These are phyloP conservation scores for Turritopsis dohrnii DNA, from an alignment of 30 jellyfish, hydroid and myxozoan species.

Conservation along the genomic window DNA sequence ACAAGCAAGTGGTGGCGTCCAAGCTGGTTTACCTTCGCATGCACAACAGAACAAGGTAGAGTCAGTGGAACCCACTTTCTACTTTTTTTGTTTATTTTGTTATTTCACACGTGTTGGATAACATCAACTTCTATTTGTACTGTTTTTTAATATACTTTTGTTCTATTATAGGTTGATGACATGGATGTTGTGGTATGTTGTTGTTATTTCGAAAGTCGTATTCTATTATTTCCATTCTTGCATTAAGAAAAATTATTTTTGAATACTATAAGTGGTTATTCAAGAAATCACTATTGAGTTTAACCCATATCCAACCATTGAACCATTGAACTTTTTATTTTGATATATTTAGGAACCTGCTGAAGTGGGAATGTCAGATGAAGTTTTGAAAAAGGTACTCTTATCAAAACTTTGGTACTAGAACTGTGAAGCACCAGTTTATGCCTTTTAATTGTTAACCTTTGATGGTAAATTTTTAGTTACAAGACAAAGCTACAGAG, in stretches of 20 bases:
- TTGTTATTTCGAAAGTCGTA: slow-evolving; percentile 7
- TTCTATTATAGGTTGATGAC: slow-evolving; percentile 40
- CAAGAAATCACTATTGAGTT: no score
- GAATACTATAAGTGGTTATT: no score
- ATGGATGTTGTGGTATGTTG: slow-evolving; percentile 37
- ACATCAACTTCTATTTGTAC: not conserved
- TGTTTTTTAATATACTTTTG: not conserved
- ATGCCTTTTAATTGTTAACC: not conserved
- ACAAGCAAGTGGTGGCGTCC: slow-evolving; percentile 62
- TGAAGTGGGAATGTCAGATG: slow-evolving; percentile 96
- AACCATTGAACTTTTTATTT: not conserved
- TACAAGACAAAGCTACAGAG: slow-evolving; percentile 93
- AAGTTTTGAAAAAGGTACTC: slow-evolving; percentile 74
- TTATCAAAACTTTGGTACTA: not conserved
- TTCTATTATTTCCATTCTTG: no score
- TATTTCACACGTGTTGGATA: not conserved
- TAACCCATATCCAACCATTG: no score
- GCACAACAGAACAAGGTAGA: not conserved
- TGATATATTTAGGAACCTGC: slow-evolving; percentile 53
- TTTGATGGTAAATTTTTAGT: slow-evolving; percentile 32
- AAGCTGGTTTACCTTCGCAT: slow-evolving; percentile 36
- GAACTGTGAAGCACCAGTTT: not conserved
- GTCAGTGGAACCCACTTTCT: not conserved
- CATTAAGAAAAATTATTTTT: no score
- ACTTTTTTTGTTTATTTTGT: not conserved